A percentile compares a stretch with the other conserved stretches of the same genome.
These are phyloP conservation scores for Hypotaenidia philippensis DNA, from an alignment of 2,797 vertebrate species.

Conservation along the genomic window DNA sequence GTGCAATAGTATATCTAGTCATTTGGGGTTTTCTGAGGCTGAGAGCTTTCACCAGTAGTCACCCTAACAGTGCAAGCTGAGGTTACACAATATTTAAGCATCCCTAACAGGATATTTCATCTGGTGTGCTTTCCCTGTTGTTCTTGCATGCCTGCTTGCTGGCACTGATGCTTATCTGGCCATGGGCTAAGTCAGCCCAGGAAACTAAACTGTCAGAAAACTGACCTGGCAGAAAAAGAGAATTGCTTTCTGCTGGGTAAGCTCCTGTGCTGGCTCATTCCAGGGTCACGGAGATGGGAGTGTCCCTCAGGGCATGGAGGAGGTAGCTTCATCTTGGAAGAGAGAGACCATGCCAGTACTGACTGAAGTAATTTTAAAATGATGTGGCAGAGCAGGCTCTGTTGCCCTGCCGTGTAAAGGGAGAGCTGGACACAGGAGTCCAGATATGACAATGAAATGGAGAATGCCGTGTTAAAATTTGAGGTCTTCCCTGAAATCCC, in stretches of 20 bases:
- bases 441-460: neutral
- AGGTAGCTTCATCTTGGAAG: neutral
- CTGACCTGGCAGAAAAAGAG: neutral
- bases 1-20: neutral
- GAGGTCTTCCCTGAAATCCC: neutral
- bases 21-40: neutral
- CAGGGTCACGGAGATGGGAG: neutral
- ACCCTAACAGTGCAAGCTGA: neutral
- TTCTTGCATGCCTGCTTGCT: neutral
- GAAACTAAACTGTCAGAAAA: conserved; percentile 12
- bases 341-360: neutral
- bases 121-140: neutral
- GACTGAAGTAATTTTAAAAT: neutral
- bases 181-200: neutral
- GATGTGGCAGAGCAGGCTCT: neutral
- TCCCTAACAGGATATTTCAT: neutral
- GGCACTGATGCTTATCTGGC: conserved; percentile 19
- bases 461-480: neutral
- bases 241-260: neutral
- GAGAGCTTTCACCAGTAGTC: neutral
- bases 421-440: neutral
- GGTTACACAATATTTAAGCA: neutral
- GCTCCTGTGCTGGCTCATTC: neutral
- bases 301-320: neutral
- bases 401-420: neutral